phyloP scores from a whole-genome alignment of 2,797 vertebrate species.

The Cephalopachus bancanus region DNA sequence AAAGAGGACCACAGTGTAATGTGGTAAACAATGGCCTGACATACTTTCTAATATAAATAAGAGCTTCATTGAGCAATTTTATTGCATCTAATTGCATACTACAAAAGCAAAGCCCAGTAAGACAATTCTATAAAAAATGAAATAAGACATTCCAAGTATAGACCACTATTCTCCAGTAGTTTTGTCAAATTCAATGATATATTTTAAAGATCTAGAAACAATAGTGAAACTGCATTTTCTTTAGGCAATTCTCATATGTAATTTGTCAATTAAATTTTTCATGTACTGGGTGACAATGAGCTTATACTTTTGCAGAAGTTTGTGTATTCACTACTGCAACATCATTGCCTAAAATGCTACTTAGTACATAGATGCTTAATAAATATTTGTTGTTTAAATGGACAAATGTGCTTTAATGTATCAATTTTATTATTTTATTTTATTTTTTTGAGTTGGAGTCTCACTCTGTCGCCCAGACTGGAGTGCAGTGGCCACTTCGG shows the following conservation, averaged over 20 bases:
- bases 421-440: neutral
- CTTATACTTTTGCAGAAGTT: conserved; percentile 31
- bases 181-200: neutral
- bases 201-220: conserved; percentile 59
- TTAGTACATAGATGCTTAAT: conserved; percentile 13
- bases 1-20: neutral
- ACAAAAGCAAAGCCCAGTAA: conserved; percentile 46
- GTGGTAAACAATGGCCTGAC: neutral
- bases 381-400: conserved; percentile 37
- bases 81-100: neutral
- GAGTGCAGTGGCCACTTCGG: too few relatives aligned
- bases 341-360: neutral
- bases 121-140: conserved; percentile 46
- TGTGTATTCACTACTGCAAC: conserved; percentile 17
- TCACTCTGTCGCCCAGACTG: too few relatives aligned
- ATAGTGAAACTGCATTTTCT: conserved; percentile 2
- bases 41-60: conserved; percentile 5
- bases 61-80: conserved; percentile 35
- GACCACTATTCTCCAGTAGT: neutral
- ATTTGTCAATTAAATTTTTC: conserved; percentile 25
- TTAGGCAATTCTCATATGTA: neutral
- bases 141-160: conserved; percentile 18
- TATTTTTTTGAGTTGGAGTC: too few relatives aligned
- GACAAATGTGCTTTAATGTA: conserved; percentile 33
- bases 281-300: neutral